phyloP scores from a whole-genome alignment of 1,140 invertebrate genomes.

The Andrena cerasifolii region DNA sequence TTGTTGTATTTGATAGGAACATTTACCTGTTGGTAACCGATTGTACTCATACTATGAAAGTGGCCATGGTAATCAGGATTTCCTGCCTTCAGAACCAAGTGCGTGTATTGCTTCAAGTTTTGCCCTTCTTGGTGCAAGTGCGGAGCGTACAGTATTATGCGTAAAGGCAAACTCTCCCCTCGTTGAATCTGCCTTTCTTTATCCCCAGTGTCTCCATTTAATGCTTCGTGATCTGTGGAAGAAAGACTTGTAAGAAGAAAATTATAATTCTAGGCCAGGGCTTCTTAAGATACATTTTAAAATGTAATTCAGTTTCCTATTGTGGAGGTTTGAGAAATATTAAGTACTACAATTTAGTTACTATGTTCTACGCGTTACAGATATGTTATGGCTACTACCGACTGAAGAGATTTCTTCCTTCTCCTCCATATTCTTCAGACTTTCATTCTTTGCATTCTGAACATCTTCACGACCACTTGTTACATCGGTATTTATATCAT shows the following conservation, averaged over 20 bases:
- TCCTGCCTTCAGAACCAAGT: slow-evolving; percentile 66
- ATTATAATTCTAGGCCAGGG: no score
- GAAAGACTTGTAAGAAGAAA: slow-evolving; percentile 10
- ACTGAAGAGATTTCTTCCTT: slow-evolving; percentile 1
- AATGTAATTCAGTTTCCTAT: no score
- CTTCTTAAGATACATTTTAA: not conserved
- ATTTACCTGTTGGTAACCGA: slow-evolving; percentile 32
- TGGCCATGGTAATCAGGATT: slow-evolving; percentile 70
- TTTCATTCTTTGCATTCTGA: not conserved
- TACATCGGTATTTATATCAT: not conserved
- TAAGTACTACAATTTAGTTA: no score
- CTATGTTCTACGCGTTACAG: not conserved
- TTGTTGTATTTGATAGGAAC: not conserved
- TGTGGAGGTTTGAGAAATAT: no score
- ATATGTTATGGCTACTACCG: not conserved
- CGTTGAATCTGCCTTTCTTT: not conserved
- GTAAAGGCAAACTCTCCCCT: slow-evolving; percentile 41
- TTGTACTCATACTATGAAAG: slow-evolving; percentile 43
- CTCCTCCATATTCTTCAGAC: not conserved
- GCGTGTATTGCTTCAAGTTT: slow-evolving; percentile 62
- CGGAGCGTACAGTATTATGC: slow-evolving; percentile 74
- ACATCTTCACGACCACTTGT: not conserved
- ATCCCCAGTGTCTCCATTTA: not conserved
- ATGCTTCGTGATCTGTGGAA: not conserved
- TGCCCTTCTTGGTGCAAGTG: slow-evolving; percentile 66